Conservation (phyloP, 2,888 invertebrate species). For the Pristionchus arcanus region DNA sequence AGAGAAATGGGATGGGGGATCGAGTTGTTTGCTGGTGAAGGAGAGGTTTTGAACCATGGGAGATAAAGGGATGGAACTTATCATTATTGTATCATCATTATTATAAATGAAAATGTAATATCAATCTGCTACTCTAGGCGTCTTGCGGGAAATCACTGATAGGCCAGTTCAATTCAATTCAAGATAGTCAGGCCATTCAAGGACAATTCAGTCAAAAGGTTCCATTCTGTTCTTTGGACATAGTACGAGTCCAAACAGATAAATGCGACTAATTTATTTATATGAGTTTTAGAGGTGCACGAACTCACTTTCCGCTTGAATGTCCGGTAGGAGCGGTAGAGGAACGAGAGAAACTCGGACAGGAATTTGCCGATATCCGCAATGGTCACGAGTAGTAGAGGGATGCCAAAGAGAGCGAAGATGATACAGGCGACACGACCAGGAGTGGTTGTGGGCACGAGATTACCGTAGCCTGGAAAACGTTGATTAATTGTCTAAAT, state of each 20-base stretch:
- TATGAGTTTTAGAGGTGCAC: too few relatives aligned
- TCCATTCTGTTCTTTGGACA: too few relatives aligned
- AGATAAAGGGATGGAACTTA: neutral
- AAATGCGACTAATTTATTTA: neutral
- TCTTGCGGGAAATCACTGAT: too few relatives aligned
- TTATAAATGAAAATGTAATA: too few relatives aligned
- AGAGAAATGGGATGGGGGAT: neutral
- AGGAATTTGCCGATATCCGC: conserved; percentile 79
- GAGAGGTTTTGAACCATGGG: too few relatives aligned
- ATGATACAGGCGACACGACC: conserved; percentile 78
- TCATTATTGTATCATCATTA: neutral
- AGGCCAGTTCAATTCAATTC: too few relatives aligned
- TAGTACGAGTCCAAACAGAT: too few relatives aligned
- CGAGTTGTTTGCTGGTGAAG: neutral
- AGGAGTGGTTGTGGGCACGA: conserved; percentile 73
- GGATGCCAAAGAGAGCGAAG: conserved; percentile 79
- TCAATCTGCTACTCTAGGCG: too few relatives aligned
- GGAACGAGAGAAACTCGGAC: conserved; percentile 77
- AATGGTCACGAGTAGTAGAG: conserved; percentile 78
- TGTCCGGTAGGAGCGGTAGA: conserved; percentile 74
- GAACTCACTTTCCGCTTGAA: conserved; percentile 75
- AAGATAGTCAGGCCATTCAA: too few relatives aligned
- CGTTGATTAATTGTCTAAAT: neutral
- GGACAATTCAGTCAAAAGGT: too few relatives aligned
- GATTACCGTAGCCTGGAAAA: conserved; percentile 74